Base-by-base conservation (phyloP, 2,797 vertebrate species). In the Phoeniculus purpureus region DNA sequence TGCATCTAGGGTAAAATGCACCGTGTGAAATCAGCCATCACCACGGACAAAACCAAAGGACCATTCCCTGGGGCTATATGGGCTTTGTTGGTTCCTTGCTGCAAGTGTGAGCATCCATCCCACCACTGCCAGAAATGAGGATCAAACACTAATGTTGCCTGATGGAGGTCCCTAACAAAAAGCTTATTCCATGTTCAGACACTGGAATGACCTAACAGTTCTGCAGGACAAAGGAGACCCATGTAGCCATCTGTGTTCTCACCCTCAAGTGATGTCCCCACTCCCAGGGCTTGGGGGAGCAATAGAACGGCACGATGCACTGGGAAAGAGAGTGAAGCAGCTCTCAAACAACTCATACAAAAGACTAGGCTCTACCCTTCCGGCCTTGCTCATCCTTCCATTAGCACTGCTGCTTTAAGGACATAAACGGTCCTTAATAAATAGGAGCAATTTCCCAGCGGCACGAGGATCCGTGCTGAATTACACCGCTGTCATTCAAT, bases 361-460 rank as follows among this genome's bases (percentile, higher is more conserved):
- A 88, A 95, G 54, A 26, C 9, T 1, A 31, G 8, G 4, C 59
- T 67, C 81, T 37, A 43, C 25, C 62, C 37, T 68, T 62, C 54
- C 1, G 19, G 47, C 31, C 52, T 52, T 4, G 0, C 47, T 80
- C 70, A 32, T 50, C 70, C 16, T 62, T 80, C 88, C 88, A 92
- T 85, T 89, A 90, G 74, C 72, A 56, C 37, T 23, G 62, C 62
- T 75, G 78, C 65, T 83, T 83, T 54, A 62, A 73, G 73, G 55
- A 87, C 43, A 50, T n/a, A 47, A 72, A 70, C 0, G 0, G 56
- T 23, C 66, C 52, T 58, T 67, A 93, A 87, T 75, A 87, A 94
- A 94, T 5, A 90, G 90, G 75, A 78, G 90, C 81, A 73, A 74
- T 89, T 92, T 73, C 90, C 88, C 88, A 60, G 62, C 92, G 86